Evolutionary conservation across 2,113 vertebrate genomes (phyloP), one percentile per base, ranked within the genome.

Genomic region (Pipa parva): DNA sequence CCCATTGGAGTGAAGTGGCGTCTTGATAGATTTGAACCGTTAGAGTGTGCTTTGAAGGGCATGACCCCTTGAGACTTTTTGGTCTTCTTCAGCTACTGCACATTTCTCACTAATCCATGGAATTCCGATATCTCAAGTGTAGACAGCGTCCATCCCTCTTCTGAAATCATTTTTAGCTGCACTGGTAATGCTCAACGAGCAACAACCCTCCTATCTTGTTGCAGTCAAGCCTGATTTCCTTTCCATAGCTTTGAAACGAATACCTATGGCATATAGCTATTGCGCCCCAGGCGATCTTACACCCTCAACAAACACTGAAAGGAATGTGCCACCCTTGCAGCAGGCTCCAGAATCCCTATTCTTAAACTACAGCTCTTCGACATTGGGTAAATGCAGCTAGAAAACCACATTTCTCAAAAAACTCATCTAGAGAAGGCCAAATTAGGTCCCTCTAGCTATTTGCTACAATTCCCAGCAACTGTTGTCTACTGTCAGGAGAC

Each of bases 31-130:
- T 51, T 68, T 29, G 50, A 51, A 51, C 59, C 45, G 50, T 68
- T 59, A 51, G 64, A 18, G 11, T 12, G 46, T 59, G 65, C 45
- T 29, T 59, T 59, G 22, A 22, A 51, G 56, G 31, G 28, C 64
- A 61, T 4, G 48, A 70, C 66, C 58, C 25, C 15, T 29, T n/a
- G 12, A 54, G 57, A 29, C 7, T 39, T 46, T 22, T 51, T 37
- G 64, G 36, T 52, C 65, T 51, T 26, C 37, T 33, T 21, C 22
- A 45, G 59, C 66, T 54, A 45, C 57, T 70, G 58, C 28, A 36
- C 42, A 67, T 59, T 67, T 67, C 48, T 52, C 58, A 70, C 66
- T 70, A 70, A 70, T 70, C 58, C 57, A 9, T 46, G 66, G 58
- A 61, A 70, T 70, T 70, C 66, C 45, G 18, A 26, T 29, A 54